Percentiles rank a stretch among this genome's conserved stretches.
Evolutionary conservation across 2,888 invertebrate species (phyloP).

Genomic region (Polyommatus icarus): DNA sequence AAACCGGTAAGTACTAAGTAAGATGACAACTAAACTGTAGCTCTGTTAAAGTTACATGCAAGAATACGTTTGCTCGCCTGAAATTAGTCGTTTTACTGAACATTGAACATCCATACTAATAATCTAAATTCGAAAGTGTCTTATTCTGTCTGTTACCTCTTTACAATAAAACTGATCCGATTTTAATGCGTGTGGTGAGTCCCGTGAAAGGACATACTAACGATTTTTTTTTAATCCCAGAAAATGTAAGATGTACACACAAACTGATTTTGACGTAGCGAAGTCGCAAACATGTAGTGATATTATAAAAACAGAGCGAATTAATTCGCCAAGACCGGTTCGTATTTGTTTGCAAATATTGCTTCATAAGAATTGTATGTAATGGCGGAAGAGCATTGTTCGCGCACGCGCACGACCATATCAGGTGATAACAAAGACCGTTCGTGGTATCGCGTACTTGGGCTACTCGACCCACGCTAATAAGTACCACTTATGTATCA

Average conservation of each 20-base stretch:
- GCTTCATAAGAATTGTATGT: constrained; percentile 26
- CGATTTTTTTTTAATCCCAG: neutral
- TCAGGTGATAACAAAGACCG: constrained; percentile 31
- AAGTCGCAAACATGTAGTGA: neutral
- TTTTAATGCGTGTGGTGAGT: no score
- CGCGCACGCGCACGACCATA: constrained; percentile 34
- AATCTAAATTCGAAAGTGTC: no score
- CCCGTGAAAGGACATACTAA: neutral
- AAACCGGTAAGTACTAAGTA: no score
- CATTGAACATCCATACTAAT: no score
- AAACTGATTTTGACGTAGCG: neutral
- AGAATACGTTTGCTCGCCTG: no score
- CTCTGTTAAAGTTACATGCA: no score
- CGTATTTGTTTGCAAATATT: constrained; percentile 28
- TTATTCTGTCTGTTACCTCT: no score
- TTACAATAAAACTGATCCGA: no score
- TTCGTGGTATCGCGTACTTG: constrained; percentile 11
- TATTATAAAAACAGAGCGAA: neutral
- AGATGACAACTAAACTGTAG: no score
- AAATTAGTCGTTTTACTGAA: neutral
- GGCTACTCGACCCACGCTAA: neutral
- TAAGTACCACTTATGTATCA: neutral
- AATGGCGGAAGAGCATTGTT: constrained; percentile 40
- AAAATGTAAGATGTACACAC: neutral
- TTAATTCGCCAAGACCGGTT: neutral